phyloP scores from a whole-genome alignment of 64 coral and sea anemone genomes.

The Montipora efflorescens region DNA sequence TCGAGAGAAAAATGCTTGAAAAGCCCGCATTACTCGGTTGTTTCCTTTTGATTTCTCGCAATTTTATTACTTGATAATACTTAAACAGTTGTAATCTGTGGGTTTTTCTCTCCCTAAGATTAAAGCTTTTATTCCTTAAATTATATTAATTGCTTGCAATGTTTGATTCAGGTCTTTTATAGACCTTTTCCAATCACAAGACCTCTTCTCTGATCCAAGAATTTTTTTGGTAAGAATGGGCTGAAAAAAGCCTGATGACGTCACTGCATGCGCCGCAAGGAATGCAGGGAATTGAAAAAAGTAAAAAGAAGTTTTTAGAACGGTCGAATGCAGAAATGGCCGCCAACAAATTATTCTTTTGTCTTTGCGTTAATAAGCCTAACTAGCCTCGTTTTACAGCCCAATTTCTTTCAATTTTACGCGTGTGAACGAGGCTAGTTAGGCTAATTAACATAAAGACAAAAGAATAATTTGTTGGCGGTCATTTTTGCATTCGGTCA shows the following conservation, averaged over 20 bases:
- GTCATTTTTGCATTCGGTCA: neutral
- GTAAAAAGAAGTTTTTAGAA: neutral
- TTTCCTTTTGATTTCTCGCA: neutral
- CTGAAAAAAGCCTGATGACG: constrained; percentile 32
- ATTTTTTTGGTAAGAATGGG: constrained; percentile 9
- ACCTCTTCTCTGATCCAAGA: neutral
- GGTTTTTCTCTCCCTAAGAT: neutral
- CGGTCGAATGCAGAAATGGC: no score
- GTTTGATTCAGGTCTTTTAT: constrained; percentile 28
- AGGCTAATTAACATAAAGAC: no score
- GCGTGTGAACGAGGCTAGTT: no score
- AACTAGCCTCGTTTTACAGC: no score
- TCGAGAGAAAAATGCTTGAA: neutral
- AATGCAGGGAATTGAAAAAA: constrained; percentile 13
- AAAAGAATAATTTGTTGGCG: no score
- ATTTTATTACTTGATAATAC: constrained; percentile 9
- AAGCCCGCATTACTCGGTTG: neutral
- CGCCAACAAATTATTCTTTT: no score
- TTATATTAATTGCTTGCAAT: constrained; percentile 46
- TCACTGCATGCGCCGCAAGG: constrained; percentile 10
- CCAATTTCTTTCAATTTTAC: no score
- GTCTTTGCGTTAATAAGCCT: no score
- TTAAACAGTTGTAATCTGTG: neutral
- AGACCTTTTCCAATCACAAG: neutral
- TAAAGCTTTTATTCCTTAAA: neutral